phyloP scores from a whole-genome alignment of 92 coral and sea anemone genomes.

The Zoanthus solanderi region DNA sequence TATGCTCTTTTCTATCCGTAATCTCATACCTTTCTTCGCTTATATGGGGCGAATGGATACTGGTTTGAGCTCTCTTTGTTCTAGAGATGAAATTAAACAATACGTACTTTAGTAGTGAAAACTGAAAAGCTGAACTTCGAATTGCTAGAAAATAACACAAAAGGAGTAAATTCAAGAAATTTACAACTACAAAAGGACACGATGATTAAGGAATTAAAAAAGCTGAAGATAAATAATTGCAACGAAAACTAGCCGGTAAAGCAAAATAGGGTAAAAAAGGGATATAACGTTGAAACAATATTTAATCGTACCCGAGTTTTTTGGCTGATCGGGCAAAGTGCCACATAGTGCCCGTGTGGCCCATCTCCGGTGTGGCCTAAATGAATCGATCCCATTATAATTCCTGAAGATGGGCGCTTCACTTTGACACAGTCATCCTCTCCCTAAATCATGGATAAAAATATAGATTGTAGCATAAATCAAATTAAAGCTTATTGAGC shows the following conservation, averaged over 20 bases:
- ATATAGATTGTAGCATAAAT: slow-evolving; percentile 8
- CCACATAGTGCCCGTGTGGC: slow-evolving; percentile 15
- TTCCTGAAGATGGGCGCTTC: slow-evolving; percentile 12
- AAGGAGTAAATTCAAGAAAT: slow-evolving; percentile 8
- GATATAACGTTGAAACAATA: slow-evolving; percentile 4
- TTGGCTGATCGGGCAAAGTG: slow-evolving; percentile 16
- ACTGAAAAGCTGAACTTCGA: slow-evolving; percentile 10
- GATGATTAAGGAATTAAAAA: slow-evolving; percentile 8
- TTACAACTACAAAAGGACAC: slow-evolving; percentile 10
- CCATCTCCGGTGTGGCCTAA: slow-evolving; percentile 14
- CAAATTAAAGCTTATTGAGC: slow-evolving; percentile 12
- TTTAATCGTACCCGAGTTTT: slow-evolving; percentile 6
- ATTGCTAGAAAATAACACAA: slow-evolving; percentile 12
- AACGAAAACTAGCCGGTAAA: slow-evolving; percentile 14
- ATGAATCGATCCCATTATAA: slow-evolving; percentile 9
- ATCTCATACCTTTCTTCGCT: slow-evolving; percentile 10
- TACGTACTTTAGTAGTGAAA: slow-evolving; percentile 9
- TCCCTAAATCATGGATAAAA: slow-evolving; percentile 9
- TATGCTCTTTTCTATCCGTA: slow-evolving; percentile 6
- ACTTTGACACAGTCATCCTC: slow-evolving; percentile 15
- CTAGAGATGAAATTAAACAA: slow-evolving; percentile 7
- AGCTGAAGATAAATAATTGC: slow-evolving; percentile 9
- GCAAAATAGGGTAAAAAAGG: slow-evolving; percentile 13
- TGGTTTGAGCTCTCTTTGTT: slow-evolving; percentile 14
- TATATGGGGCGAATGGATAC: slow-evolving; percentile 1